Conservation (phyloP, 1,140 invertebrate genomes). For the Chionoecetes opilio region DNA sequence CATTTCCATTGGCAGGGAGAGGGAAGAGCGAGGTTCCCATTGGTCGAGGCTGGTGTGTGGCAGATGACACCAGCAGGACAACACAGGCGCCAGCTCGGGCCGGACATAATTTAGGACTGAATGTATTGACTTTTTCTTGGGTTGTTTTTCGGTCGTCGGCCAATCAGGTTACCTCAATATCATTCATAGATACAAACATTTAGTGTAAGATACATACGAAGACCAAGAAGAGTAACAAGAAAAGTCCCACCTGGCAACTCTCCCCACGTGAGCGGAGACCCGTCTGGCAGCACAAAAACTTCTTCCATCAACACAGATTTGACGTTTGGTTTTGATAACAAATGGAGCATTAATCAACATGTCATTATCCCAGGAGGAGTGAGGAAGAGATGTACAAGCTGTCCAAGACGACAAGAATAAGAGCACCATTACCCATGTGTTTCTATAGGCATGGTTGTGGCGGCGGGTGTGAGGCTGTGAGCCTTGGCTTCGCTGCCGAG, state of each 20-base stretch:
- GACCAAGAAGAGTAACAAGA: background rate
- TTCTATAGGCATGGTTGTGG: too few relatives aligned
- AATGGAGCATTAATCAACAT: conserved; percentile 47
- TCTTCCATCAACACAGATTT: conserved; percentile 53
- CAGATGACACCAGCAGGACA: conserved; percentile 38
- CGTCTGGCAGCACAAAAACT: conserved; percentile 10
- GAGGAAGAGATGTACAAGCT: too few relatives aligned
- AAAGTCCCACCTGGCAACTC: conserved; percentile 24
- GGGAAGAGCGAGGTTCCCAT: conserved; percentile 56
- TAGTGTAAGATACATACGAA: background rate
- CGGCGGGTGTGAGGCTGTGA: too few relatives aligned
- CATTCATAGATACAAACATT: background rate
- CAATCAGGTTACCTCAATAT: background rate
- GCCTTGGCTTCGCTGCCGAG: too few relatives aligned
- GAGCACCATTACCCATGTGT: too few relatives aligned
- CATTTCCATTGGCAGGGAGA: conserved; percentile 66
- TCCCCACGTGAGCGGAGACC: background rate
- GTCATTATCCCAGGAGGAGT: too few relatives aligned
- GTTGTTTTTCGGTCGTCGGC: background rate
- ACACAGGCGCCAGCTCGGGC: background rate
- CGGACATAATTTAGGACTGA: too few relatives aligned
- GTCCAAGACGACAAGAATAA: too few relatives aligned
- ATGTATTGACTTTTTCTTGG: background rate
- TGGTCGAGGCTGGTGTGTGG: conserved; percentile 48
- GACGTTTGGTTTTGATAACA: conserved; percentile 60